phyloP scores from a whole-genome alignment of 1,140 invertebrate genomes.

The Penaeus japonicus region DNA sequence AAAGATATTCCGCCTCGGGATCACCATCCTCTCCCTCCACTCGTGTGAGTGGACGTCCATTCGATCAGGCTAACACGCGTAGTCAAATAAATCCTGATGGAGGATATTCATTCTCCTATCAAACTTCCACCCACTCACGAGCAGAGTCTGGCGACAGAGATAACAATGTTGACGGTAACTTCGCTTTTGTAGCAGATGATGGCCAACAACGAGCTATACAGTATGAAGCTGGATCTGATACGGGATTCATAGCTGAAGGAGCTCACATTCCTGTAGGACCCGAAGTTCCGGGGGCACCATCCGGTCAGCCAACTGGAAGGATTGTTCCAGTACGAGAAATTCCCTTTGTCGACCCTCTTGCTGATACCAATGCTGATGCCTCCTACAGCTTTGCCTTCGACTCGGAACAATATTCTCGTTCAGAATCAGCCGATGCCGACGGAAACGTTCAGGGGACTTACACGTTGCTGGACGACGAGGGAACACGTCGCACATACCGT shows the following conservation, averaged over 20 bases:
- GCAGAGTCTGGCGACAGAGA: conserved; percentile 28
- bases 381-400: conserved; percentile 60
- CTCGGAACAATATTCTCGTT: conserved; percentile 58
- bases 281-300: conserved; percentile 48
- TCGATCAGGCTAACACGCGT: not conserved
- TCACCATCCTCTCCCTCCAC: no score
- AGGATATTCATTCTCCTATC: conserved; percentile 37
- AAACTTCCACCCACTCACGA: conserved; percentile 32
- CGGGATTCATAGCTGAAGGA: conserved; percentile 58
- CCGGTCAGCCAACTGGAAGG: conserved; percentile 53
- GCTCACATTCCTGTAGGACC: conserved; percentile 57
- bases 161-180: conserved; percentile 35
- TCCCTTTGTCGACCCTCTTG: conserved; percentile 51
- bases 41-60: no score
- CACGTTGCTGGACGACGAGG: conserved; percentile 61
- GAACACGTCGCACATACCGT: conserved; percentile 35
- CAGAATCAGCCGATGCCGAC: conserved; percentile 59
- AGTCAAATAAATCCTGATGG: conserved; percentile 17
- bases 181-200: no score
- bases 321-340: conserved; percentile 43
- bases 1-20: no score
- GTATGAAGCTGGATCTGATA: conserved; percentile 52
- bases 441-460: conserved; percentile 62
- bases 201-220: conserved; percentile 31
- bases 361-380: conserved; percentile 49